Conservation (phyloP, 2,113 vertebrate species). For the Passer montanus region DNA sequence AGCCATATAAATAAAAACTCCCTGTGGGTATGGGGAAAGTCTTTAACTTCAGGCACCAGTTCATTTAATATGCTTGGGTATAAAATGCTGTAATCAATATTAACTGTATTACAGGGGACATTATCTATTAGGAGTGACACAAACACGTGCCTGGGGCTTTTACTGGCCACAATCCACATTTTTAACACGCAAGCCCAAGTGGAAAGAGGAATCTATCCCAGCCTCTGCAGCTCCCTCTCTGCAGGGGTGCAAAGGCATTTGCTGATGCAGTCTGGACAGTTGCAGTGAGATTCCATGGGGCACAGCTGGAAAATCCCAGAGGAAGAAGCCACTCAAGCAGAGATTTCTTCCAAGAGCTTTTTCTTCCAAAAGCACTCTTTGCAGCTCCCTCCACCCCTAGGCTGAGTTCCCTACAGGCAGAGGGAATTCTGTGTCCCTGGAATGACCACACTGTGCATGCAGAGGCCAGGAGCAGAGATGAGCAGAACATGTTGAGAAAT, state of each 20-base stretch:
- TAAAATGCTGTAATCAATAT: background rate
- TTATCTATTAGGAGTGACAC: background rate
- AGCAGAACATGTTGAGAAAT: background rate
- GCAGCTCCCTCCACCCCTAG: background rate
- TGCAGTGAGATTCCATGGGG: background rate
- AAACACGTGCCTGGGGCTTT: background rate
- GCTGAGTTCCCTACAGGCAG: background rate
- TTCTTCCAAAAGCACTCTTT: background rate
- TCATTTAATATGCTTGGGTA: background rate
- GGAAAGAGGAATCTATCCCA: background rate
- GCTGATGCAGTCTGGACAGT: background rate
- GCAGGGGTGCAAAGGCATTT: background rate
- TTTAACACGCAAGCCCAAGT: background rate
- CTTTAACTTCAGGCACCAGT: background rate
- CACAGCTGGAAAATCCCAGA: background rate
- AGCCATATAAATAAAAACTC: background rate
- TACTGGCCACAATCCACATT: background rate
- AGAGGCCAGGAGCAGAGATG: fast-evolving
- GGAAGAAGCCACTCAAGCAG: fast-evolving
- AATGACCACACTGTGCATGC: fast-evolving
- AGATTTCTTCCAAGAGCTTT: background rate
- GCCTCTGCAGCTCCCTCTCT: background rate
- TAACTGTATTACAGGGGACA: background rate
- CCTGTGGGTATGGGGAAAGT: background rate
- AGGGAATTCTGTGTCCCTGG: background rate